A percentile compares a stretch with the other conserved stretches of the same genome.
phyloP scores from a whole-genome alignment of 1,140 invertebrate species.

The Drosophila asahinai region DNA sequence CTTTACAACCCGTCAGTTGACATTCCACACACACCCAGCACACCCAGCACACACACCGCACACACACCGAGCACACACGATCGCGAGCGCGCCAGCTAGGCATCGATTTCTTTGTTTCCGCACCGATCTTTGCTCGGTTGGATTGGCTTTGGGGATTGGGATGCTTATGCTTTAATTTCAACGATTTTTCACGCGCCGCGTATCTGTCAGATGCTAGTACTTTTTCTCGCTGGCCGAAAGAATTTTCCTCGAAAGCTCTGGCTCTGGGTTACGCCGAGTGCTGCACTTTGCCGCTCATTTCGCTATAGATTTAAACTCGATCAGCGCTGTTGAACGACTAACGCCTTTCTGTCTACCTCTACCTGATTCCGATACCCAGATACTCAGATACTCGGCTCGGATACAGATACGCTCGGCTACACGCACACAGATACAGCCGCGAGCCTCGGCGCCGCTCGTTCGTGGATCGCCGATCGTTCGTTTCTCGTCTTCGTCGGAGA shows the following conservation, averaged over 20 bases:
- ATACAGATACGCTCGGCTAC: slow-evolving; percentile 23
- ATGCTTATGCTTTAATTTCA: background rate
- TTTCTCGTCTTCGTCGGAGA: slow-evolving; percentile 18
- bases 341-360: slow-evolving; percentile 85
- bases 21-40: slow-evolving; percentile 67
- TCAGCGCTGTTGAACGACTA: slow-evolving; percentile 85
- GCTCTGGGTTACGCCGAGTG: slow-evolving; percentile 34
- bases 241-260: slow-evolving; percentile 42
- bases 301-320: slow-evolving; percentile 83
- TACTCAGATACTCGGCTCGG: slow-evolving; percentile 52
- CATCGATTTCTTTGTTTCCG: slow-evolving; percentile 59
- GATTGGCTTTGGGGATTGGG: background rate
- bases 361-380: slow-evolving; percentile 82
- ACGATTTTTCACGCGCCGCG: slow-evolving; percentile 20
- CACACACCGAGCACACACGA: slow-evolving; percentile 38
- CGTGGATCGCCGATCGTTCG: slow-evolving; percentile 7
- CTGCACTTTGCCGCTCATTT: slow-evolving; percentile 51
- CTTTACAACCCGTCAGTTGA: slow-evolving; percentile 81
- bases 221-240: slow-evolving; percentile 12
- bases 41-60: slow-evolving; percentile 46
- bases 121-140: slow-evolving; percentile 15
- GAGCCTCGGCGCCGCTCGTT: slow-evolving; percentile 16
- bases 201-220: slow-evolving; percentile 23
- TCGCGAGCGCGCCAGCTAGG: slow-evolving; percentile 29
- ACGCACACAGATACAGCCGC: slow-evolving; percentile 23